Evolutionary conservation across 2,113 vertebrate species (phyloP), one percentile per base, ranked within the genome.

Genomic region (Pangasianodon hypophthalmus): DNA sequence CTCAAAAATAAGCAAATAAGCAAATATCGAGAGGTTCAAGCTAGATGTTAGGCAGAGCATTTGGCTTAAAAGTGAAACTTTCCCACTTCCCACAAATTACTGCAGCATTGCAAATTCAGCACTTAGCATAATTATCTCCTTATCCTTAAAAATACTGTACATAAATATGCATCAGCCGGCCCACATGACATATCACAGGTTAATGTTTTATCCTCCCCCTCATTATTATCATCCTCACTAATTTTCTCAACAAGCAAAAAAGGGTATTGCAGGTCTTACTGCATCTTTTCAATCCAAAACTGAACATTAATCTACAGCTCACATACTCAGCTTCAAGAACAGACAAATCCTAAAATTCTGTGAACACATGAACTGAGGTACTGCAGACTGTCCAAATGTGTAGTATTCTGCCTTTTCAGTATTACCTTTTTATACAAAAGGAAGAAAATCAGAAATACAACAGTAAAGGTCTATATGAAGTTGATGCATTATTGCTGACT

Each of bases 161-260:
- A 54, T 52, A 52, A 54, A 52, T 54, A 52, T 81, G 29, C 79
- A 41, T 71, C 80, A n/a, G 67, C 81, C 8, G 21, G 69, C 41
- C 90, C 75, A 82, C 69, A 88, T 86, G 37, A 86, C 67, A 85
- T 14, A 77, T 73, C n/a, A 88, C 21, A 91, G 87, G 90, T 81
- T 88, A 81, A 29, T 2, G 26, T 84, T 69, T 69, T 67, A 56
- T 46, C 14, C 80, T 26, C 21, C 80, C 87, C 52, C 80, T 69
- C 21, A 41, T 52, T 71, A 82, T 82, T 56, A 82, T 82, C 29
- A 62, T 32, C 87, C 73, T 41, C 44, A 14, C 54, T 60, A 67
- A 60, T 81, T n/a, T 83, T 54, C 13, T 37, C 26, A 71, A 67
- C 44, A 44, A 73, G 62, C 32, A 44, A 44, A 58, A 75, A 87